A percentile compares a stretch with the other conserved stretches of the same genome.
Conservation (phyloP, 1,140 invertebrate species). For the Oncopodura yosiiana region DNA sequence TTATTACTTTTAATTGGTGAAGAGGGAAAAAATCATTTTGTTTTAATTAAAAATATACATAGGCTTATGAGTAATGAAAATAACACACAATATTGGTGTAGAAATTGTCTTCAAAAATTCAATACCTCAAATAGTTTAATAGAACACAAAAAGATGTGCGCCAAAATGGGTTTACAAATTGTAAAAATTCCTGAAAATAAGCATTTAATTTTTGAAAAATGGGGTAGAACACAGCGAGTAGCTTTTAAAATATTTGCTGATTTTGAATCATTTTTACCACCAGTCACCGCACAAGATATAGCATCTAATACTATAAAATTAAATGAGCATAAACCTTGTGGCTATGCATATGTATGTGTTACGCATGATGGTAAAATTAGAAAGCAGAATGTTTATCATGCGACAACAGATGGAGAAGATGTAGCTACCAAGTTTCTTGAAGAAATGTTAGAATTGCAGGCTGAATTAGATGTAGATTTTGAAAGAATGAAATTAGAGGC, state of each 20-base stretch:
- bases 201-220: background rate
- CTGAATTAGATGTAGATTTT: background rate
- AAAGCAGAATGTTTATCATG: background rate
- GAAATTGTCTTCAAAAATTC: slow-evolving; percentile 1
- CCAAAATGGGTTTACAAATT: background rate
- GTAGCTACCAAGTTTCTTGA: background rate
- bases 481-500: background rate
- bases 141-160: background rate
- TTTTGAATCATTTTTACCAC: slow-evolving; percentile 7
- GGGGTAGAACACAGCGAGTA: background rate
- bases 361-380: background rate
- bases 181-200: background rate
- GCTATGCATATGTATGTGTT: background rate
- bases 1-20: background rate
- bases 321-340: slow-evolving; percentile 3
- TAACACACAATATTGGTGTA: background rate
- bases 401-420: background rate
- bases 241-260: background rate
- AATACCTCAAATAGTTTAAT: background rate
- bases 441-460: background rate
- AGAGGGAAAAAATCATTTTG: background rate
- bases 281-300: background rate
- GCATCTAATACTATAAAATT: background rate
- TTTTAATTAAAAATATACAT: background rate
- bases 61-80: background rate